Conservation (phyloP, 2,888 invertebrate species). For the Drosophila robusta region DNA sequence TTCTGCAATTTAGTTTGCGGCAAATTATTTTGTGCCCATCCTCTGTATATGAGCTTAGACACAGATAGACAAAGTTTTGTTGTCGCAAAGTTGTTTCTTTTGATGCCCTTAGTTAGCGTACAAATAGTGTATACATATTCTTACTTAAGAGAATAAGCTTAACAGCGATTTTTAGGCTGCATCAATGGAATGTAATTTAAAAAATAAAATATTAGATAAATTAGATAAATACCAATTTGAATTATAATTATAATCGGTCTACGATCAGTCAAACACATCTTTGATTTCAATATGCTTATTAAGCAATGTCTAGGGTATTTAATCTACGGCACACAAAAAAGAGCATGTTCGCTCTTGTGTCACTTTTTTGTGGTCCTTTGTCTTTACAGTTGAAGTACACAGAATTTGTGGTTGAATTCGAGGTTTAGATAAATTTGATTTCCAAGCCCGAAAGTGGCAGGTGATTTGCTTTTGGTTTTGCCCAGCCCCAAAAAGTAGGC, state of each 20-base stretch:
- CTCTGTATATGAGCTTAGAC: constrained; percentile 3
- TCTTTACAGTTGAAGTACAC: constrained; percentile 17
- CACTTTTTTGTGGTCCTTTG: constrained; percentile 9
- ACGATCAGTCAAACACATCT: background rate
- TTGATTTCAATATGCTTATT: no score
- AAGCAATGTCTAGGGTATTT: constrained; percentile 5
- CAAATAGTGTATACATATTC: background rate
- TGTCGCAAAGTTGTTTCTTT: constrained; percentile 28
- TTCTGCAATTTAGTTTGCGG: constrained; percentile 48
- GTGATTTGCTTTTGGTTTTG: constrained; percentile 10
- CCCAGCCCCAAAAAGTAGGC: background rate
- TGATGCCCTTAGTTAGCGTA: background rate
- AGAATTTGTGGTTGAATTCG: constrained; percentile 36
- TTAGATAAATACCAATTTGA: no score
- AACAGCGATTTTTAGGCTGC: no score
- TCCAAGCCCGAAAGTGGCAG: constrained; percentile 15
- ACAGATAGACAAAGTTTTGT: constrained; percentile 33
- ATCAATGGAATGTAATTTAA: no score
- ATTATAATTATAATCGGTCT: no score
- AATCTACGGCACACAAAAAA: background rate
- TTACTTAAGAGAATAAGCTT: background rate
- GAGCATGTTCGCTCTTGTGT: background rate
- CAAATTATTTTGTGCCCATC: constrained; percentile 53
- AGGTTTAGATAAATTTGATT: constrained; percentile 24
- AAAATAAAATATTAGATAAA: no score